Evolutionary conservation across 2,797 vertebrate species (phyloP), one percentile per base, ranked within the genome.

Genomic region (Numenius phaeopus): DNA sequence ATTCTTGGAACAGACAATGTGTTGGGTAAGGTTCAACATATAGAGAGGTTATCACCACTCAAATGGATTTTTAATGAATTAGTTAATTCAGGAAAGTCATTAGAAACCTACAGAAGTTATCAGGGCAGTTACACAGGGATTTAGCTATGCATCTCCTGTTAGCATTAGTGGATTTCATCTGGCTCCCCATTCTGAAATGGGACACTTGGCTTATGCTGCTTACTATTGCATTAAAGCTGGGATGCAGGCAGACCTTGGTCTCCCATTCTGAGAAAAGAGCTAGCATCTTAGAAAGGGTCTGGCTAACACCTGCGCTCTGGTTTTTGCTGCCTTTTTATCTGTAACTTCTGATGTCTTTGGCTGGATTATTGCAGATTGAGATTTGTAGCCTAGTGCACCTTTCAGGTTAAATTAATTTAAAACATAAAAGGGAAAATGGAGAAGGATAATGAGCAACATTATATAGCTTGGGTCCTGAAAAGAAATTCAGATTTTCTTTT

Each of bases 1-100:
- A 13, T 72, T 86, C 42, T 37, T 94, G 66, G 42, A 92, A 71
- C 32, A 73, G 54, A 62, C 42, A 73, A 3, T 58, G 15, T 78
- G 34, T 92, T 96, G 84, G 72, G 73, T 47, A 70, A 87, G 30
- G 66, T 24, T 93, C 90, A 89, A 82, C 59, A 23, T 61, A 59
- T 12, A 73, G 47, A 40, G 58, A 42, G 29, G 16, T 73, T 94
- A 72, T 84, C 75, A 30, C 57, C 30, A n/a, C 64, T 91, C 30
- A 87, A 59, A 80, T 91, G 62, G 58, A 93, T 82, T 94, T 97
- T 82, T 95, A 70, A 91, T 89, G 37, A 70, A 73, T 91, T 78
- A 69, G 47, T 58, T 93, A 69, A 72, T 85, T 96, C 71, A 80
- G 29, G 17, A 79, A 39, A 83, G 90, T 83, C 46, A 89, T 50